Conservation (phyloP, 1,140 invertebrate genomes). For the Hermetia illucens region DNA sequence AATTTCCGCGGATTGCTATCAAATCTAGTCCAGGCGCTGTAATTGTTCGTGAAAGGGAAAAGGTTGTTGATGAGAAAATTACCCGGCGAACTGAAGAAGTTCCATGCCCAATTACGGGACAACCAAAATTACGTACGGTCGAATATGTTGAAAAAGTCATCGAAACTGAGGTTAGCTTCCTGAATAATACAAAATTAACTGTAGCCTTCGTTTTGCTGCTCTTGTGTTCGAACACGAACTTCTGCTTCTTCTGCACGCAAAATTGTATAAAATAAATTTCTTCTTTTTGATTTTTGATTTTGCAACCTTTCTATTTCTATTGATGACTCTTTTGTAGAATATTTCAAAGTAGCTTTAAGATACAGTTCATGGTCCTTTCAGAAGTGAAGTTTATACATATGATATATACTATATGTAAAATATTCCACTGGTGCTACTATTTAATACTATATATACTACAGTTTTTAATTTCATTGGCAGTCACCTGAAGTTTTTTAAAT, state of each 20-base stretch:
- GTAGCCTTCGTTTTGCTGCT: no score
- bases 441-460: no score
- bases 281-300: neutral
- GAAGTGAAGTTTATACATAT: no score
- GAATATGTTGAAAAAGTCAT: constrained; percentile 90
- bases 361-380: no score
- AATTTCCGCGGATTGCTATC: constrained; percentile 68
- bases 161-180: constrained; percentile 87
- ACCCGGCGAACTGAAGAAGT: constrained; percentile 76
- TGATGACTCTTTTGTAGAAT: no score
- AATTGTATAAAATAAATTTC: neutral
- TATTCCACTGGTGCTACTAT: no score
- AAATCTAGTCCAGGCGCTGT: constrained; percentile 65
- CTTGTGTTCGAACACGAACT: constrained; percentile 6
- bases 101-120: constrained; percentile 68
- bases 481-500: no score
- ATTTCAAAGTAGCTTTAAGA: no score
- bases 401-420: no score
- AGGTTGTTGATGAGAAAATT: constrained; percentile 76
- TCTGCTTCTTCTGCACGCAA: constrained; percentile 1
- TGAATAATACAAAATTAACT: no score
- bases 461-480: no score
- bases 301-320: neutral
- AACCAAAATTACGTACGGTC: constrained; percentile 71
- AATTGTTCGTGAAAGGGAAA: constrained; percentile 73